Conservation (phyloP, 2,113 vertebrate species). For the Alethe diademata region DNA sequence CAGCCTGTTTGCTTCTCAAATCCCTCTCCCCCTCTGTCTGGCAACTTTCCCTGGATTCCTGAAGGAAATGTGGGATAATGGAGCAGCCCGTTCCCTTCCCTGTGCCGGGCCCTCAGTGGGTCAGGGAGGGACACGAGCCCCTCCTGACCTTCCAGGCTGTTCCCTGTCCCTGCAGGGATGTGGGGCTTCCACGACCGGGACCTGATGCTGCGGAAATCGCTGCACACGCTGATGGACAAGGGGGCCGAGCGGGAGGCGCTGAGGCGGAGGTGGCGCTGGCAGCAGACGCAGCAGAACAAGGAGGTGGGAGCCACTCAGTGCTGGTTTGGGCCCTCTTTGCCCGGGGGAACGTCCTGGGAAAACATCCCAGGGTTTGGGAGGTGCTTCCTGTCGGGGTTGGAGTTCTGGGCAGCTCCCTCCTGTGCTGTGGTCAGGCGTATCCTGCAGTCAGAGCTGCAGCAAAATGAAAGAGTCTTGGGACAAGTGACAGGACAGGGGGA, state of each 20-base stretch:
- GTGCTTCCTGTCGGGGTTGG: fast-evolving
- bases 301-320: constrained; percentile 74
- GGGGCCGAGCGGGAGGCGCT: constrained; percentile 88
- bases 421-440: fast-evolving
- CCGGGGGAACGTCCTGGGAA: fast-evolving
- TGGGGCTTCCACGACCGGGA: constrained; percentile 98
- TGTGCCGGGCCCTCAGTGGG: neutral
- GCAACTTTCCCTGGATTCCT: neutral
- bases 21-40: fast-evolving
- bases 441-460: neutral
- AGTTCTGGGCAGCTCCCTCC: neutral
- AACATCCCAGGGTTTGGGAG: neutral
- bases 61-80: neutral
- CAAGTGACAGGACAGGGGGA: neutral
- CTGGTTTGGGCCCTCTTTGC: fast-evolving
- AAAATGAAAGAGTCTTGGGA: neutral
- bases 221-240: constrained; percentile 90
- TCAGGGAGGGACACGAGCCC: fast-evolving
- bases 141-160: fast-evolving
- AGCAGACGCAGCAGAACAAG: constrained; percentile 97
- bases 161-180: constrained; percentile 79
- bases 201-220: constrained; percentile 89
- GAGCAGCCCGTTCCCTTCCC: neutral
- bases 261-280: constrained; percentile 92
- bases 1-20: fast-evolving